Evolutionary conservation across 1,140 invertebrate species (phyloP).

Genomic region (Sycophila sp.): DNA sequence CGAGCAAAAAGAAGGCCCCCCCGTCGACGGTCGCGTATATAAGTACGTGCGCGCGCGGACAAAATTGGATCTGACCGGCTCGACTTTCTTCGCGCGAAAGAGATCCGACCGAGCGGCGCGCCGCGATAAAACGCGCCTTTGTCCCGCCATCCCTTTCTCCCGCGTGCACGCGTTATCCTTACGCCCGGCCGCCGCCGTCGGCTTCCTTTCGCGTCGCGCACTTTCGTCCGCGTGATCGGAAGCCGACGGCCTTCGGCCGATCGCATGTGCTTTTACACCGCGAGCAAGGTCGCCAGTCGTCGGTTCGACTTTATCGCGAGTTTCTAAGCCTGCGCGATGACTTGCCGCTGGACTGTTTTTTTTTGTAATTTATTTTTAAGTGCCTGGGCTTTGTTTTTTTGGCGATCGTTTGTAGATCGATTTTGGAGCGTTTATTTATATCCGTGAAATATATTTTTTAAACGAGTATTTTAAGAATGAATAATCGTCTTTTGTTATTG

Average conservation of each 20-base stretch:
- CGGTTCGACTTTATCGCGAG: no score
- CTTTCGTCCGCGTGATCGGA: background rate
- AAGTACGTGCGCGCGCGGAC: constrained; percentile 10
- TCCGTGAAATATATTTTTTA: no score
- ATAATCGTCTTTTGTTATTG: no score
- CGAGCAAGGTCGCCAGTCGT: background rate
- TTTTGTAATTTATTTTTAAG: no score
- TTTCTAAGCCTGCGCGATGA: no score
- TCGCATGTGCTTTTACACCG: background rate
- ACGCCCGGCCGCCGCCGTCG: background rate
- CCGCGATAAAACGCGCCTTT: background rate
- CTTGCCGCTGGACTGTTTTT: no score
- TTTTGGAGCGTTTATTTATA: no score
- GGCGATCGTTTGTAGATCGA: no score
- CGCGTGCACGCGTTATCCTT: background rate
- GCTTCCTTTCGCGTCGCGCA: background rate
- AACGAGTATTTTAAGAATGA: no score
- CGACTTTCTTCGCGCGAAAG: constrained; percentile 48
- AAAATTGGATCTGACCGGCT: constrained; percentile 49
- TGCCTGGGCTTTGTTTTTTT: no score
- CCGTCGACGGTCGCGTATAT: background rate
- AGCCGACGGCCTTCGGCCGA: background rate
- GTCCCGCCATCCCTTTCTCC: background rate
- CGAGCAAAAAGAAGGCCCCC: background rate
- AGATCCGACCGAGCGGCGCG: background rate